These are phyloP conservation scores for Antheraea assamensis DNA, from an alignment of 2,888 invertebrate species.

Conservation along the genomic window DNA sequence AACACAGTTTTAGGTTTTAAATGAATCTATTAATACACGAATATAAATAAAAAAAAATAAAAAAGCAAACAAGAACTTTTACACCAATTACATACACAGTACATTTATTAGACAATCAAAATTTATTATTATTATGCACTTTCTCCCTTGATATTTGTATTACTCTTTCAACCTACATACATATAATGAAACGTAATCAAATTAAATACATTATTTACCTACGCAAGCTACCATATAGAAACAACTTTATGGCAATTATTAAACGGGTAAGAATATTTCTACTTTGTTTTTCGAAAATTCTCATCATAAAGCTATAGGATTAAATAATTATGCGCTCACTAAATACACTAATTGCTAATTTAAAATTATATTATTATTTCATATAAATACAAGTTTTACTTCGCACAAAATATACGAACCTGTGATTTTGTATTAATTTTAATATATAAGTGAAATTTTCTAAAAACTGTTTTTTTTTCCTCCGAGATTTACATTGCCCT, in stretches of 20 bases:
- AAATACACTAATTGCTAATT: background rate
- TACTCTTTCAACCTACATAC: background rate
- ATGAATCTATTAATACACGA: no score
- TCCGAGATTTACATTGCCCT: no score
- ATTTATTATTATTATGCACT: no score
- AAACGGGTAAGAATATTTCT: background rate
- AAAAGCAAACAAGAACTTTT: no score
- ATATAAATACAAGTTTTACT: background rate
- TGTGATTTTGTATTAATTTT: no score
- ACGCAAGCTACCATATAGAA: conserved; percentile 1
- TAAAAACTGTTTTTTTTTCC: no score
- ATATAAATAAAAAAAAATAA: no score
- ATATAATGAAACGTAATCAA: background rate
- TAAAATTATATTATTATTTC: background rate
- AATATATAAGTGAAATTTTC: no score
- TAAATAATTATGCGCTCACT: background rate
- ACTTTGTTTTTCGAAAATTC: background rate
- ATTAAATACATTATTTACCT: conserved; percentile 4
- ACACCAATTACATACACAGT: no score
- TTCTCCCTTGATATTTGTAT: background rate
- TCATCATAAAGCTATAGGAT: background rate
- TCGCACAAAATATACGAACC: no score
- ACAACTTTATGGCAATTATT: conserved; percentile 2
- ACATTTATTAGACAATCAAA: no score
- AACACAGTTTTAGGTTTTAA: no score